These are phyloP conservation scores for Centruroides sculpturatus DNA, from an alignment of 1,140 invertebrate genomes.

Conservation along the genomic window DNA sequence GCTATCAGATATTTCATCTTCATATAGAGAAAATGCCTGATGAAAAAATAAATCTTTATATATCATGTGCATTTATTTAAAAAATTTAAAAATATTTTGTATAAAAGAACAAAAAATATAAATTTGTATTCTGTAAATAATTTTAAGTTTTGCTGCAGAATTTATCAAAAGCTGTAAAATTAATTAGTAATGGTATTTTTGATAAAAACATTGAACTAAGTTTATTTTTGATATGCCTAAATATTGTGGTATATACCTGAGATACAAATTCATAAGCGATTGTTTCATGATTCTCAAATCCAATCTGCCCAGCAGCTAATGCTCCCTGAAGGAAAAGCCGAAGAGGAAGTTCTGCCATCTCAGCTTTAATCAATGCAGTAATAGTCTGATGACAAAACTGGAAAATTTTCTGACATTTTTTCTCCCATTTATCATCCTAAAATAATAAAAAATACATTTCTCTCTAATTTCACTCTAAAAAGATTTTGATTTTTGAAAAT, in stretches of 20 bases:
- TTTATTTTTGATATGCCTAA: too few species aligned
- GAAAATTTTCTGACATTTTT: conserved; percentile 96
- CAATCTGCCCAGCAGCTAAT: conserved; percentile 76
- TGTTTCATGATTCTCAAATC: conserved; percentile 87
- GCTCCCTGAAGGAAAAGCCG: conserved; percentile 90
- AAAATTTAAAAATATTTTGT: not conserved
- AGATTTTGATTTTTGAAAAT: too few species aligned
- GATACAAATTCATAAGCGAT: conserved; percentile 98
- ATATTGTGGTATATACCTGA: conserved; percentile 41
- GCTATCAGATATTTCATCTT: conserved; percentile 96
- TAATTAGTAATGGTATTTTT: too few species aligned
- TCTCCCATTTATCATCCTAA: conserved; percentile 93
- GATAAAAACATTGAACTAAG: too few species aligned
- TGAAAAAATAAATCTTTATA: conserved; percentile 8
- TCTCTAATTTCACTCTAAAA: too few species aligned
- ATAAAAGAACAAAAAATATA: too few species aligned
- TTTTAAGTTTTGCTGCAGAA: too few species aligned
- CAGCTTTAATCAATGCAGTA: conserved; percentile 75
- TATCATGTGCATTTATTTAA: not conserved
- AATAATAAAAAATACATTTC: not conserved
- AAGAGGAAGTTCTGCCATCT: conserved; percentile 75
- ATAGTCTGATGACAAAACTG: conserved; percentile 91
- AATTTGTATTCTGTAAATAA: too few species aligned
- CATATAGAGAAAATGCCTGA: conserved; percentile 88
- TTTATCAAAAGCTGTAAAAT: too few species aligned